phyloP scores from a whole-genome alignment of 2,113 vertebrate genomes.

The Xenus cinereus region DNA sequence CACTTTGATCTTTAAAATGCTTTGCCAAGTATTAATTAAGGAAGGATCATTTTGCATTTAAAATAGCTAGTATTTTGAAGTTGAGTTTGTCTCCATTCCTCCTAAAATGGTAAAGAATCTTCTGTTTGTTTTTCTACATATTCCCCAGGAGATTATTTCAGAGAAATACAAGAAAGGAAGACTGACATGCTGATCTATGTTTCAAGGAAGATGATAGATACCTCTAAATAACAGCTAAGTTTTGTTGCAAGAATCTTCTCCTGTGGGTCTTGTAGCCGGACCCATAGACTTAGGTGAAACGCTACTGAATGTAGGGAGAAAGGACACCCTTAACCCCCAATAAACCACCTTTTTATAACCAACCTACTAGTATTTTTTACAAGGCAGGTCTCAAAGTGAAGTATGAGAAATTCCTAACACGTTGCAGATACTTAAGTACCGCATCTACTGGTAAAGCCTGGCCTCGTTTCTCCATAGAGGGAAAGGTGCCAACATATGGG shows the following conservation, averaged over 20 bases:
- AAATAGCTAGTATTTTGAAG: slow-evolving; percentile 33
- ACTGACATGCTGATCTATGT: background rate
- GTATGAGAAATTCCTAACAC: background rate
- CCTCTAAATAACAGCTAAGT: background rate
- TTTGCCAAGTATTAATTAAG: slow-evolving; percentile 54
- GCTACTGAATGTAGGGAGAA: background rate
- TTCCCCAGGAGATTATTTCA: background rate
- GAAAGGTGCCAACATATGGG: background rate
- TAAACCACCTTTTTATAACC: background rate
- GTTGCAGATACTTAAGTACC: background rate
- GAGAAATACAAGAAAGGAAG: background rate
- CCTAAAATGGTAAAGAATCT: slow-evolving; percentile 26
- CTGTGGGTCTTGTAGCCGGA: background rate
- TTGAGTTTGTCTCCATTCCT: background rate
- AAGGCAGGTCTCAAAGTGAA: background rate
- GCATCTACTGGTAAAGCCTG: background rate
- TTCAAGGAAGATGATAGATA: background rate
- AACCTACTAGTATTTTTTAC: background rate
- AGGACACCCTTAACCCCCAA: background rate
- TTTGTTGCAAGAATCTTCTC: background rate
- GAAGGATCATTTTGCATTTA: slow-evolving; percentile 14
- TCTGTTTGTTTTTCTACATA: background rate
- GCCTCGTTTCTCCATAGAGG: background rate
- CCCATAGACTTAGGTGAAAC: background rate
- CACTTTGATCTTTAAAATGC: slow-evolving; percentile 55